Evolutionary conservation across 1,140 invertebrate genomes (phyloP).

Genomic region (Neoseiulus cucumeris): DNA sequence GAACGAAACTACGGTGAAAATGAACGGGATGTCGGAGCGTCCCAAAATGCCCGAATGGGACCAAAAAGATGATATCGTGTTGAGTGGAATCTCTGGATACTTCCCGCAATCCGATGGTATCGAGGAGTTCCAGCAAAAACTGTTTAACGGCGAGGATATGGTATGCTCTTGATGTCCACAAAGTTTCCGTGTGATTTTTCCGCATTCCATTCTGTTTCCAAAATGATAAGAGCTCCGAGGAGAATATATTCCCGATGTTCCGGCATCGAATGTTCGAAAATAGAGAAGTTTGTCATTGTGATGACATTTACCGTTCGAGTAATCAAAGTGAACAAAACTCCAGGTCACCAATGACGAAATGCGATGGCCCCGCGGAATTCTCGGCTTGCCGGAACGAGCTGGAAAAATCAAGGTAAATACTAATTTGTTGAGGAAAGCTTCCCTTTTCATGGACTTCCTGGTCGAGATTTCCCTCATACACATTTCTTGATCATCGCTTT

Average conservation of each 20-base stretch:
- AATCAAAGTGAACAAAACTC: not conserved
- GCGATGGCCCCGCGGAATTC: slow-evolving; percentile 32
- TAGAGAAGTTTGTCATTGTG: not conserved
- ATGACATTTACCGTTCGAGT: not conserved
- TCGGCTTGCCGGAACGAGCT: slow-evolving; percentile 57
- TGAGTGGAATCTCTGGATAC: slow-evolving; percentile 69
- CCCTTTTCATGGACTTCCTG: too few relatives aligned
- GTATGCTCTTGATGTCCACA: slow-evolving; percentile 49
- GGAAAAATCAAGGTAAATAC: slow-evolving; percentile 48
- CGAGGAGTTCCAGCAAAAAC: slow-evolving; percentile 64
- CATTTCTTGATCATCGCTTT: too few relatives aligned
- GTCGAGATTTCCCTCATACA: too few relatives aligned
- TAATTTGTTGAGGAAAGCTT: too few relatives aligned
- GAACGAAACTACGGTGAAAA: not conserved
- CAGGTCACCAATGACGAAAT: slow-evolving; percentile 17
- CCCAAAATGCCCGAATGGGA: slow-evolving; percentile 18
- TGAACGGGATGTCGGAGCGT: not conserved
- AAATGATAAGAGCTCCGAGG: slow-evolving; percentile 17
- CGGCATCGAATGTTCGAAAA: not conserved
- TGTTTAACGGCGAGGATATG: slow-evolving; percentile 66
- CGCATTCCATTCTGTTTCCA: slow-evolving; percentile 10
- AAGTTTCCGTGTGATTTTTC: not conserved
- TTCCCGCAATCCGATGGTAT: slow-evolving; percentile 67
- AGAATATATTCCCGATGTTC: not conserved
- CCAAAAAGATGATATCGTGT: slow-evolving; percentile 51